These are phyloP conservation scores for Seira ritae DNA, from an alignment of 2,888 invertebrate genomes.

Conservation along the genomic window DNA sequence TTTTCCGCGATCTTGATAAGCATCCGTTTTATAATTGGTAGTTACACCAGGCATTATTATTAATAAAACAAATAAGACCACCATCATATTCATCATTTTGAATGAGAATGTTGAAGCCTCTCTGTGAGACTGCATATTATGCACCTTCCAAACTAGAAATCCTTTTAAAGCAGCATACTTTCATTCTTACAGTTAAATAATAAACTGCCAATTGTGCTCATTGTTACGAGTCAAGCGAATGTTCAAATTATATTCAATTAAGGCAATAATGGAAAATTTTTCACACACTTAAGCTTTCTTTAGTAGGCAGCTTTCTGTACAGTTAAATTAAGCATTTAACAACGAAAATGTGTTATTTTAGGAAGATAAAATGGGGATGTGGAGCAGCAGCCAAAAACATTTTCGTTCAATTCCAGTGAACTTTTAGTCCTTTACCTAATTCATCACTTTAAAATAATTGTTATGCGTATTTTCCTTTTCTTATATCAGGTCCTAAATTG, in stretches of 20 bases:
- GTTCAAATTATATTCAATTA: constrained; percentile 31
- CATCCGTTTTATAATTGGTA: constrained; percentile 30
- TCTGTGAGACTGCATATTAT: too few relatives aligned
- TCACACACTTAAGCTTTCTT: background rate
- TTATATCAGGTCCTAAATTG: too few relatives aligned
- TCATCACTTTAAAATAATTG: too few relatives aligned
- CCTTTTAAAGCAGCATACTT: too few relatives aligned
- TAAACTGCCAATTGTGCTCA: constrained; percentile 50
- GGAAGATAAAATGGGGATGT: constrained; percentile 31
- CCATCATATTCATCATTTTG: constrained; percentile 25
- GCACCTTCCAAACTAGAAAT: too few relatives aligned
- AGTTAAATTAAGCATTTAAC: too few relatives aligned
- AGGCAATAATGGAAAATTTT: constrained; percentile 32
- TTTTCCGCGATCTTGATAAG: constrained; percentile 45
- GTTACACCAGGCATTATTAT: background rate
- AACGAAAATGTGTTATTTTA: too few relatives aligned
- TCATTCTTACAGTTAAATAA: constrained; percentile 45
- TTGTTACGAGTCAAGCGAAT: constrained; percentile 26
- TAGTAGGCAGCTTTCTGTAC: too few relatives aligned
- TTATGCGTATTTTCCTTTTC: too few relatives aligned
- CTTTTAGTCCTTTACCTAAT: too few relatives aligned
- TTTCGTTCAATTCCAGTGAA: constrained; percentile 31
- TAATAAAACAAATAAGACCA: constrained; percentile 16
- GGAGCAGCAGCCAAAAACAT: constrained; percentile 43
- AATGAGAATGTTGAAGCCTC: too few relatives aligned